Conservation (phyloP, 2,888 invertebrate genomes). For the Encarsia formosa region DNA sequence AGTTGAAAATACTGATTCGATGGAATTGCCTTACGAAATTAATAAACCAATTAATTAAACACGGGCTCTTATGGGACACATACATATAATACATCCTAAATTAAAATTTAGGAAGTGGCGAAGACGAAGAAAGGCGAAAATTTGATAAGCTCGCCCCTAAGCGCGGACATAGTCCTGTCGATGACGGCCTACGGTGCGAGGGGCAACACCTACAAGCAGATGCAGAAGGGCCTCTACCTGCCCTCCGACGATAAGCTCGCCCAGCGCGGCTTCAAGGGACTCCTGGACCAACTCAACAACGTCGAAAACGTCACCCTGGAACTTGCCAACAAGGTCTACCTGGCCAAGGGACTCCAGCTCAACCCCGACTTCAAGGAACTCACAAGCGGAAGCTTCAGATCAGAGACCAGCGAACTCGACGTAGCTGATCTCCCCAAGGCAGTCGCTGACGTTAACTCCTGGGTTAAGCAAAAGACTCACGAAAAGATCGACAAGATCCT, state of each 20-base stretch:
- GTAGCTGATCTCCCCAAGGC: slow-evolving; percentile 54
- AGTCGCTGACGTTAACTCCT: slow-evolving; percentile 65
- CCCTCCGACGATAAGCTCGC: slow-evolving; percentile 25
- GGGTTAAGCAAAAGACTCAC: slow-evolving; percentile 76
- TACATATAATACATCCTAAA: too few species aligned
- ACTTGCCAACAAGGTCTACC: slow-evolving; percentile 70
- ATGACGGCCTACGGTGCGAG: slow-evolving; percentile 41
- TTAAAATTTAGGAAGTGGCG: too few species aligned
- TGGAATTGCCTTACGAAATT: too few species aligned
- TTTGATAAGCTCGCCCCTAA: slow-evolving; percentile 43
- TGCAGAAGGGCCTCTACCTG: slow-evolving; percentile 34
- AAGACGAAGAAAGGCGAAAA: too few species aligned
- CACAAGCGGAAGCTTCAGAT: slow-evolving; percentile 61
- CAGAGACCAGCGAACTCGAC: slow-evolving; percentile 61
- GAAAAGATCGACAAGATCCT: slow-evolving; percentile 76
- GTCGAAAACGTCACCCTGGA: slow-evolving; percentile 58
- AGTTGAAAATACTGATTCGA: too few species aligned
- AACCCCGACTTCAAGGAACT: slow-evolving; percentile 57
- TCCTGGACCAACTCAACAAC: slow-evolving; percentile 26
- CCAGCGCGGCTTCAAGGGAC: slow-evolving; percentile 31
- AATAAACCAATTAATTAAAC: too few species aligned
- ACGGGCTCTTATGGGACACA: too few species aligned
- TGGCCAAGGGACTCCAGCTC: slow-evolving; percentile 56
- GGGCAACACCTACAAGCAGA: slow-evolving; percentile 36
- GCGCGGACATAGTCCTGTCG: slow-evolving; percentile 41